Percentiles rank a stretch among this genome's conserved stretches.
phyloP scores from a whole-genome alignment of 2,797 vertebrate species.

The Choloepus didactylus region DNA sequence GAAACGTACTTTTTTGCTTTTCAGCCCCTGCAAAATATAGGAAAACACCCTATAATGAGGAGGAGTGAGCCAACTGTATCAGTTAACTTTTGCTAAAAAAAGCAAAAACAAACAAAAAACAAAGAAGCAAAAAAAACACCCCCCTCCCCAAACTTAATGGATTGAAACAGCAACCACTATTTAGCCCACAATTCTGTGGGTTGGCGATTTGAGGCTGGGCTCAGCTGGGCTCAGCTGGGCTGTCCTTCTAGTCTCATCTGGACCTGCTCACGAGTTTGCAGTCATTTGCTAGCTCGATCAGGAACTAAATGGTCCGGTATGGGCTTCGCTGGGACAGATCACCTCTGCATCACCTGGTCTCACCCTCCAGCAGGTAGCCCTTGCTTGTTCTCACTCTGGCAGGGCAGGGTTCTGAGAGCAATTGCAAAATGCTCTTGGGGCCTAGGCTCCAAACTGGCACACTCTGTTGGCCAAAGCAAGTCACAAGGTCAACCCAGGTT shows the following conservation, averaged over 20 bases:
- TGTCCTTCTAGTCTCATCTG: too few species aligned
- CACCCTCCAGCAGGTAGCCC: background rate
- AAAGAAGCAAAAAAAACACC: too few species aligned
- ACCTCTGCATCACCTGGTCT: background rate
- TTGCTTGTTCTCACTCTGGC: background rate
- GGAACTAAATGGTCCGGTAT: background rate
- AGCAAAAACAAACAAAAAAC: background rate
- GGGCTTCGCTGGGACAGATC: background rate
- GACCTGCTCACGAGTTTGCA: background rate
- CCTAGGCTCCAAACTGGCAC: background rate
- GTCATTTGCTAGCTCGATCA: background rate
- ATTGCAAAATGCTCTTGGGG: background rate
- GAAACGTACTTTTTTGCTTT: background rate
- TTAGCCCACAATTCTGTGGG: background rate
- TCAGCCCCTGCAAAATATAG: background rate
- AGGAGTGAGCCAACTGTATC: background rate
- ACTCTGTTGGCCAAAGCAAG: background rate
- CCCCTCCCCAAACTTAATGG: background rate
- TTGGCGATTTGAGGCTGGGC: background rate
- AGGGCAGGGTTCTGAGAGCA: background rate
- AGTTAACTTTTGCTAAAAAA: background rate
- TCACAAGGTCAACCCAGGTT: background rate
- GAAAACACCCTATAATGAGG: background rate
- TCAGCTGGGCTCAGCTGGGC: background rate
- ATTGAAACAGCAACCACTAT: background rate